Base-by-base conservation (phyloP, 1,140 invertebrate genomes). In the Drosophila albomicans region DNA sequence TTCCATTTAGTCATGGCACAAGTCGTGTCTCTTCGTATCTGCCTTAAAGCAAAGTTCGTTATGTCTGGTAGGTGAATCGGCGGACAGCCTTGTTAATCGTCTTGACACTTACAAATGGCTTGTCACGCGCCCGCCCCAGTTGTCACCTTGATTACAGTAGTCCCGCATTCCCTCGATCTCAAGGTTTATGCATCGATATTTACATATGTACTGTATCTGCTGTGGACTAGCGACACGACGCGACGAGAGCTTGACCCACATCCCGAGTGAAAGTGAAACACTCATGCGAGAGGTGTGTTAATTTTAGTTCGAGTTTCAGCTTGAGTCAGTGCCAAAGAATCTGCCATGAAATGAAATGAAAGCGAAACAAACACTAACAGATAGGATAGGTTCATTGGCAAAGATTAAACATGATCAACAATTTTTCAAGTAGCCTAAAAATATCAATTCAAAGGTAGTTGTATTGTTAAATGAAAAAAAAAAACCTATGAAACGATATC, bases 231-330 rank as follows among this genome's bases (percentile, higher is more conserved):
- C 30, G 5, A 38, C 11, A 48, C 58, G 15, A 57, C 58, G 11
- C 58, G 15, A 57, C 58, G 11, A 38, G 56, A 51, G 49, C 49
- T 56, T 78, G 79, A 86, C 82, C 82, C 54, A 82, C 72, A 82
- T 75, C 45, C 56, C 4, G 54, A 69, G 82, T 82, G 82, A 86
- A 86, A 86, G 82, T 86, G 64, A 81, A 57, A 68, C 43, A 54
- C 32, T 61, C 62, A 74, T 54, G 20, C 58, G 32, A 57, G 32
- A 57, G 25, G 16, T 71, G 46, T 63, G 59, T 59, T 46, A 64
- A 71, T 51, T 51, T 52, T 5, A 54, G 48, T 54, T 7, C 30
- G 11, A 54, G 28, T 20, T 41, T 16, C 54, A 6, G 16, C 41
- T 57, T 57, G 59, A 78, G 30, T 75, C 63, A 74, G 64, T 70